phyloP scores from a whole-genome alignment of 2,888 invertebrate genomes.

The Eupithecia subfuscata region DNA sequence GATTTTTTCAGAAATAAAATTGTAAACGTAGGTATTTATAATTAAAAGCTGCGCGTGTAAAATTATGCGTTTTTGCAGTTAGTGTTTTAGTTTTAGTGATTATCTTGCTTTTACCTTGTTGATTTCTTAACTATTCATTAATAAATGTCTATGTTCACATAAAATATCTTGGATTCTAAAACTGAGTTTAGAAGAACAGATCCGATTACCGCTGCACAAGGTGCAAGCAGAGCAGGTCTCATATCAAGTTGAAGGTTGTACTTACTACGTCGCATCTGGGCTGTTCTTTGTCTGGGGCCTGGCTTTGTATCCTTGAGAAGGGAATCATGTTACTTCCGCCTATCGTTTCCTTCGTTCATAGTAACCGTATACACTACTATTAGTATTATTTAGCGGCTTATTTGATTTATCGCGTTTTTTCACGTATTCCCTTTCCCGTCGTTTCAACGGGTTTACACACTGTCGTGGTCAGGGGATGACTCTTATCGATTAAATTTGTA shows the following conservation, averaged over 20 bases:
- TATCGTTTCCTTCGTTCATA: not conserved
- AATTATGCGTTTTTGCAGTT: not conserved
- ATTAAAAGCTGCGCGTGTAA: not conserved
- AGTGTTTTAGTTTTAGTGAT: not conserved
- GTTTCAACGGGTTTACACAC: too few species aligned
- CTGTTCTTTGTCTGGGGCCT: constrained; percentile 22
- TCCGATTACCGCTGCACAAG: constrained; percentile 43
- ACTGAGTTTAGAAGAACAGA: constrained; percentile 2
- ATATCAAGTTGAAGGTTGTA: constrained; percentile 38
- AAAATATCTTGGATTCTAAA: not conserved
- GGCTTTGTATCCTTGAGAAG: constrained; percentile 14
- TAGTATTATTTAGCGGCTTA: too few species aligned
- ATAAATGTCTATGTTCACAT: not conserved
- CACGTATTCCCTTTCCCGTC: too few species aligned
- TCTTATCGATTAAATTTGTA: too few species aligned
- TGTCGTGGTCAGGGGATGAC: too few species aligned
- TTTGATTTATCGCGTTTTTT: too few species aligned
- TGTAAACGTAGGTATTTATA: too few species aligned
- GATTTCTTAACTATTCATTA: not conserved
- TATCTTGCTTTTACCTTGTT: not conserved
- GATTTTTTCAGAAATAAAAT: too few species aligned
- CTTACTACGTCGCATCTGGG: constrained; percentile 3
- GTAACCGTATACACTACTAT: too few species aligned
- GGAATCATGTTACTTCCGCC: constrained; percentile 1
- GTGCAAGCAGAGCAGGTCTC: constrained; percentile 34